A percentile compares a stretch with the other conserved stretches of the same genome.
These are phyloP conservation scores for Cuculus canorus DNA, from an alignment of 2,797 vertebrate genomes.

Conservation along the genomic window DNA sequence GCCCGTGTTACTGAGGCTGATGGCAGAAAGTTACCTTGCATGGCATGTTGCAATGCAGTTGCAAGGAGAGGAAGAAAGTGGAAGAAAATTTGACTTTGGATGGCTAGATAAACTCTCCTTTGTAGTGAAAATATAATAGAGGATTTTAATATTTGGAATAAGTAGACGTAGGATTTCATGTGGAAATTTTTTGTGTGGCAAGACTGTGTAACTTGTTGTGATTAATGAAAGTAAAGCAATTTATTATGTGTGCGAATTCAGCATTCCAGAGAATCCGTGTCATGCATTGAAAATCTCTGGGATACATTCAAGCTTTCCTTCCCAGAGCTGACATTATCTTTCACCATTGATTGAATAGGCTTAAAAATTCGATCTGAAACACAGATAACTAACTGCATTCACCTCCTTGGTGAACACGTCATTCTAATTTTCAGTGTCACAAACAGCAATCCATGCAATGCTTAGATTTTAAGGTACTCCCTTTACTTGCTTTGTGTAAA, in stretches of 20 bases:
- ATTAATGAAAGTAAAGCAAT: not conserved
- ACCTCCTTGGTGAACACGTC: not conserved
- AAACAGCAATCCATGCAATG: not conserved
- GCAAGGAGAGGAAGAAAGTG: not conserved
- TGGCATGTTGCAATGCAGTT: not conserved
- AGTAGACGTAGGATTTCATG: not conserved
- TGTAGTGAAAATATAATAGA: not conserved
- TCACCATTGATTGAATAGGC: not conserved
- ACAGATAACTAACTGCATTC: not conserved
- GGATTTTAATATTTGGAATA: not conserved
- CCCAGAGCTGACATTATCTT: not conserved
- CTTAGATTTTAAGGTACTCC: not conserved
- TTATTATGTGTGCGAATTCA: not conserved
- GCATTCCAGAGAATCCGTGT: not conserved
- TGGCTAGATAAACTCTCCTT: not conserved
- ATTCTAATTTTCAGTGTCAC: not conserved
- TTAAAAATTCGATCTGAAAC: not conserved
- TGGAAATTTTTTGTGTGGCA: not conserved
- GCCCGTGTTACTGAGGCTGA: not conserved
- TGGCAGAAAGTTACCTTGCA: not conserved
- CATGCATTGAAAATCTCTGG: not conserved
- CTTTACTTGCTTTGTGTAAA: not conserved
- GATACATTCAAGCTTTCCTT: not conserved
- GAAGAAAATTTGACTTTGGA: not conserved
- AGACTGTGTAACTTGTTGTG: not conserved